Base-by-base conservation (phyloP, 2,113 vertebrate genomes). In the Dunckerocampus dactyliophorus region DNA sequence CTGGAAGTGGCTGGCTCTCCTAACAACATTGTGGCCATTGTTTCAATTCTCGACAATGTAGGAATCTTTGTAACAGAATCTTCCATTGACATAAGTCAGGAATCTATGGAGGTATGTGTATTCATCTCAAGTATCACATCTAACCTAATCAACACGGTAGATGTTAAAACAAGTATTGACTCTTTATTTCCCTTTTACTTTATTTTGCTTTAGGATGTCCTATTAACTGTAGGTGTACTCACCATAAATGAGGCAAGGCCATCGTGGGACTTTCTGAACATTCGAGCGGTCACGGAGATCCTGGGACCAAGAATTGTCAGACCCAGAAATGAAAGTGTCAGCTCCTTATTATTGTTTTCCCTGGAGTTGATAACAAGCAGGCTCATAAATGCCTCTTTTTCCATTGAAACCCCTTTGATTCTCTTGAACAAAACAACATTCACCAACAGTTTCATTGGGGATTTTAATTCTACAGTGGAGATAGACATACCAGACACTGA, bases 341-440 rank as follows among this genome's bases (percentile, higher is more conserved):
- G 83, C 58, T 82, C 83, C 5, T n/a, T 0, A 21, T 69, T 88
- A 0, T 14, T 87, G 54, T 8, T 0, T 5, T 43, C 77, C 1
- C 10, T 87, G 16, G 84, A 87, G 56, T 58, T 0, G 0, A 16
- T 83, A 13, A 56, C 79, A 31, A 10, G 1, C 0, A 0, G 0
- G 3, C 53, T 85, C 12, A 10, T 3, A 10, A 49, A 39, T 15
- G 22, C 4, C 0, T 54, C 68, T 9, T 74, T 78, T n/a, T 0
- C 11, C 7, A 76, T 87, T 13, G 1, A 0, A 0, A 81, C 81
- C 4, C 6, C 9, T 7, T 24, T 0, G 3, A 77, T 83, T 53
- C 3, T 61, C 8, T 51, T 88, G 47, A 80, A 69, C 37, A 85
- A 75, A 75, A 80, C 69, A 7, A 73, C 17, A 1, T 72, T 77